Conservation (phyloP, 2,888 invertebrate species). For the Eristalinus aeneus region DNA sequence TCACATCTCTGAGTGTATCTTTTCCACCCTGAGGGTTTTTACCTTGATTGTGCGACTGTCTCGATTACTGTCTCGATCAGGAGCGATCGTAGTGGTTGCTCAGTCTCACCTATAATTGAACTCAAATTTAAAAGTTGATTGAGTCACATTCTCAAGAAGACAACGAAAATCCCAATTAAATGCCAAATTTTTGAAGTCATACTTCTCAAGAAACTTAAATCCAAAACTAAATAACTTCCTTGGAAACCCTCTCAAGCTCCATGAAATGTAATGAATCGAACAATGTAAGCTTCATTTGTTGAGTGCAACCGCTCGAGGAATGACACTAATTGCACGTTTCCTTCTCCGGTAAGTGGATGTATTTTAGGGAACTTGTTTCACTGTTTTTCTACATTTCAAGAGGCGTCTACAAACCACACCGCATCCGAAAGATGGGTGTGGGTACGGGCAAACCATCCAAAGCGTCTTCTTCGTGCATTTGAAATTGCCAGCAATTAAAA, state of each 20-base stretch:
- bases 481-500: slow-evolving; percentile 19
- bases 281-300: slow-evolving; percentile 17
- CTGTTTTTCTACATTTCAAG: neutral
- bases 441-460: neutral
- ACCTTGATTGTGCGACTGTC: too few relatives aligned
- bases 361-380: neutral
- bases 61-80: too few relatives aligned
- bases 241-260: neutral
- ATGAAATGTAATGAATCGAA: slow-evolving; percentile 5
- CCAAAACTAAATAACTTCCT: neutral
- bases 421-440: neutral
- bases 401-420: neutral
- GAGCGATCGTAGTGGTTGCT: too few relatives aligned
- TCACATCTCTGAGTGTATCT: too few relatives aligned
- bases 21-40: too few relatives aligned
- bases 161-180: too few relatives aligned
- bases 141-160: too few relatives aligned
- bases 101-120: too few relatives aligned
- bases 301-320: slow-evolving; percentile 20
- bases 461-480: neutral
- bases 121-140: too few relatives aligned
- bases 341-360: slow-evolving; percentile 8
- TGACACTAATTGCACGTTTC: slow-evolving; percentile 54
- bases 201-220: neutral
- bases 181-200: neutral